These are phyloP conservation scores for Halocynthia roretzi DNA, from an alignment of 23 tunicate genomes.

Conservation along the genomic window DNA sequence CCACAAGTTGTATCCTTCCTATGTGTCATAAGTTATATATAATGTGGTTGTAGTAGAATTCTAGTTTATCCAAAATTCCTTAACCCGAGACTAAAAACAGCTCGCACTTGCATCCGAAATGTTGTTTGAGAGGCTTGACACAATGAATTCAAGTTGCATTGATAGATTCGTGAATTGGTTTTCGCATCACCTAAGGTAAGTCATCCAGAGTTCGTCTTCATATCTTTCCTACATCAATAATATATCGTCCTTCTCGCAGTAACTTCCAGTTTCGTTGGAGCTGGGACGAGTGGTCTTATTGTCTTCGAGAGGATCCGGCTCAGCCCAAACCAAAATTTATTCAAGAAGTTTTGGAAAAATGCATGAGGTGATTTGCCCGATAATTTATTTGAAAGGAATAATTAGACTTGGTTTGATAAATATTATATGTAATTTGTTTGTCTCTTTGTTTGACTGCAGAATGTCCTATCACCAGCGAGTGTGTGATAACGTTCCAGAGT, in stretches of 20 bases:
- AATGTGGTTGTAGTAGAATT: background rate
- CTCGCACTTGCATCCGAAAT: slow-evolving; percentile 97
- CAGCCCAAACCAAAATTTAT: slow-evolving; percentile 83
- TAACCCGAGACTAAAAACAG: background rate
- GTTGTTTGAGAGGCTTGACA: slow-evolving; percentile 90
- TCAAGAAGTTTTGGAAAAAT: slow-evolving; percentile 85
- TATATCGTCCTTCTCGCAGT: slow-evolving; percentile 6
- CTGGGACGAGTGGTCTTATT: slow-evolving; percentile 98
- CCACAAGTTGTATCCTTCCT: slow-evolving; percentile 81
- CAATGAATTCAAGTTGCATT: slow-evolving; percentile 72
- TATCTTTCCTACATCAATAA: too few relatives aligned
- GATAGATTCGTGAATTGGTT: slow-evolving; percentile 98
- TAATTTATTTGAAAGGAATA: too few relatives aligned
- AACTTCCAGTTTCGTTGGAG: slow-evolving; percentile 99
- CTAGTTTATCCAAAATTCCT: background rate
- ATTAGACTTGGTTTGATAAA: too few relatives aligned
- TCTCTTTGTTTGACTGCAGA: slow-evolving; percentile 2
- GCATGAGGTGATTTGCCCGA: slow-evolving; percentile 22
- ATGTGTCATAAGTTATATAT: background rate
- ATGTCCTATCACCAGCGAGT: slow-evolving; percentile 73
- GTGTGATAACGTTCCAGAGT: slow-evolving; percentile 65
- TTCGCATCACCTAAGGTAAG: slow-evolving; percentile 72
- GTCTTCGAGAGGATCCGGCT: slow-evolving; percentile 49
- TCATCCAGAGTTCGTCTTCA: background rate
- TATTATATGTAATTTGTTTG: too few relatives aligned